Percentiles rank a stretch among this genome's conserved stretches.
These are phyloP conservation scores for Pseudomyrmex pallidus DNA, from an alignment of 1,140 invertebrate species.

Conservation along the genomic window DNA sequence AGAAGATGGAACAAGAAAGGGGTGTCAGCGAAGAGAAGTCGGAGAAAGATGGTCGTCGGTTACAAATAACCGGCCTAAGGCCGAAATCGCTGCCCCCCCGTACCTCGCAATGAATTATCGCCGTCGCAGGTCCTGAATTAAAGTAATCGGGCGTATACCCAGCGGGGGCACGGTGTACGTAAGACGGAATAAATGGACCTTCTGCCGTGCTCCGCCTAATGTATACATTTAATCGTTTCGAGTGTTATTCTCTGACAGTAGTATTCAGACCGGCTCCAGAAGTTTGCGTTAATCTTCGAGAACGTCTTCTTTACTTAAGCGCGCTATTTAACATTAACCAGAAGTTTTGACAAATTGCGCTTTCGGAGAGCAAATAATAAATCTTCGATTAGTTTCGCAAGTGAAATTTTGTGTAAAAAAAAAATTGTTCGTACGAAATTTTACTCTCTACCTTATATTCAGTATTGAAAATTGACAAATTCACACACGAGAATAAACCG, in stretches of 20 bases:
- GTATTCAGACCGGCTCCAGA: background rate
- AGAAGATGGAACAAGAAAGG: slow-evolving; percentile 28
- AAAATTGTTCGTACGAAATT: background rate
- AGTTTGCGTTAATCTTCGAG: slow-evolving; percentile 30
- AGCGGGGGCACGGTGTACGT: slow-evolving; percentile 31
- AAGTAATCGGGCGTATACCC: slow-evolving; percentile 67
- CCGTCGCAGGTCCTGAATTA: slow-evolving; percentile 72
- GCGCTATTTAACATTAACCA: slow-evolving; percentile 29
- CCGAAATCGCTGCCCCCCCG: slow-evolving; percentile 64
- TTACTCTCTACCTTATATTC: background rate
- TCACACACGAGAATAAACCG: too few relatives aligned
- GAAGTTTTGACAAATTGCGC: background rate
- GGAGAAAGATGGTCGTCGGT: slow-evolving; percentile 51
- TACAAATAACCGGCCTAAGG: slow-evolving; percentile 74
- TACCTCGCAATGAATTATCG: slow-evolving; percentile 72
- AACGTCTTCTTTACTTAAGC: slow-evolving; percentile 39
- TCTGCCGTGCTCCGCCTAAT: background rate
- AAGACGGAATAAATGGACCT: slow-evolving; percentile 53
- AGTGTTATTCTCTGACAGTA: slow-evolving; percentile 25
- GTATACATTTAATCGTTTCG: slow-evolving; percentile 47
- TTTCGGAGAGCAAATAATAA: slow-evolving; percentile 14
- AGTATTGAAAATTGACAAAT: background rate
- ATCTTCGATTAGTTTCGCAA: background rate
- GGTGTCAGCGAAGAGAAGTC: slow-evolving; percentile 18
- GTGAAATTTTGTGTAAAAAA: background rate